Evolutionary conservation across 2,888 invertebrate genomes (phyloP).

Genomic region (Xylocampa areola): DNA sequence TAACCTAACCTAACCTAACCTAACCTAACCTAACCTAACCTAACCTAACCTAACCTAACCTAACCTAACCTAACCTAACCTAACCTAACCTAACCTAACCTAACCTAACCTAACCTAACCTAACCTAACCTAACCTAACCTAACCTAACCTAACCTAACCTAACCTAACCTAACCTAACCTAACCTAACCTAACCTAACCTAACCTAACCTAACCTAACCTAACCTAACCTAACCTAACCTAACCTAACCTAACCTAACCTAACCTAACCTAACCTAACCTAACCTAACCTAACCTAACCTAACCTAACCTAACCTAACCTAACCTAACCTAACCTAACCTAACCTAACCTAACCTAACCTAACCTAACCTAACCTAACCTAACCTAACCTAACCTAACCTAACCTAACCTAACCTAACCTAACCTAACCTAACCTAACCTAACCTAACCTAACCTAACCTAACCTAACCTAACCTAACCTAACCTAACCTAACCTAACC

Average conservation of each 20-base stretch:
- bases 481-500: conserved; percentile 14
- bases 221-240: conserved; percentile 12
- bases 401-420: conserved; percentile 16
- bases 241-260: conserved; percentile 10
- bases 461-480: conserved; percentile 12
- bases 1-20: conserved; percentile 6
- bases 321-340: conserved; percentile 15
- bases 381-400: conserved; percentile 15
- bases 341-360: conserved; percentile 11
- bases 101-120: conserved; percentile 3
- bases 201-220: conserved; percentile 12
- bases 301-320: conserved; percentile 13
- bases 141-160: conserved; percentile 1
- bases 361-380: conserved; percentile 16
- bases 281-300: conserved; percentile 14
- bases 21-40: conserved; percentile 2
- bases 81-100: conserved; percentile 1
- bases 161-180: conserved; percentile 4
- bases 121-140: conserved; percentile 2
- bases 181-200: conserved; percentile 10
- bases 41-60: conserved; percentile 2
- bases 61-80: background rate
- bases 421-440: conserved; percentile 15
- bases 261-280: conserved; percentile 10
- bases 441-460: conserved; percentile 11